phyloP scores from a whole-genome alignment of 2,113 vertebrate species.

The Tyrannus savana region DNA sequence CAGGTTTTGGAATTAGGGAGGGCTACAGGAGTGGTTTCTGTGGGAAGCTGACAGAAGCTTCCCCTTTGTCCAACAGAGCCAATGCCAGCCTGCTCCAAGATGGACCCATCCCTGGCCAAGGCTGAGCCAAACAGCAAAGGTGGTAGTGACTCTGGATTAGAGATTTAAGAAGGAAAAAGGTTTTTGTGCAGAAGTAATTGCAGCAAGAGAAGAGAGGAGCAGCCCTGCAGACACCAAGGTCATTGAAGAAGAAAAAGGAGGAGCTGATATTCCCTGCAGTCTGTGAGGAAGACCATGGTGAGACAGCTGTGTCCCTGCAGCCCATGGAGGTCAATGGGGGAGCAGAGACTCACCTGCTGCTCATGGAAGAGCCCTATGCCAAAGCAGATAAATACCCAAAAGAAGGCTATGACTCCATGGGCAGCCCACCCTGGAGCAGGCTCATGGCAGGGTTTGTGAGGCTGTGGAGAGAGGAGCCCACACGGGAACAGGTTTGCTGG shows the following conservation, averaged over 20 bases:
- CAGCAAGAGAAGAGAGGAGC: background rate
- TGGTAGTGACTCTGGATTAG: background rate
- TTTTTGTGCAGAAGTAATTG: background rate
- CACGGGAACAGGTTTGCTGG: background rate
- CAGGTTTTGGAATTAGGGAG: background rate
- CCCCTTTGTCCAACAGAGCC: background rate
- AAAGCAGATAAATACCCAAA: background rate
- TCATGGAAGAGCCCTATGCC: background rate
- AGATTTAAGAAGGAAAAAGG: background rate
- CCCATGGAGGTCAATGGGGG: background rate
- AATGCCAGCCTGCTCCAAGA: background rate
- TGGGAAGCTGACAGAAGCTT: background rate
- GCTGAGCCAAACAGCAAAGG: background rate
- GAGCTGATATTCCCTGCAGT: background rate
- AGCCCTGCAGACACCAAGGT: background rate
- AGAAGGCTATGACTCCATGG: background rate
- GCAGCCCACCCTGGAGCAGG: background rate
- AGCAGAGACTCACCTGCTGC: background rate
- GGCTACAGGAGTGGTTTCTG: background rate
- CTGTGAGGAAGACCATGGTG: background rate
- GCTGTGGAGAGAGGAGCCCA: background rate
- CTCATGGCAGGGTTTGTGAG: background rate
- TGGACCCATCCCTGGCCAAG: rapidly evolving
- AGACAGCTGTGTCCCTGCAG: background rate
- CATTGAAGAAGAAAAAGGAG: background rate